A percentile compares a stretch with the other conserved stretches of the same genome.
Evolutionary conservation across 2,113 vertebrate genomes (phyloP).

Genomic region (Trogon surrucura): DNA sequence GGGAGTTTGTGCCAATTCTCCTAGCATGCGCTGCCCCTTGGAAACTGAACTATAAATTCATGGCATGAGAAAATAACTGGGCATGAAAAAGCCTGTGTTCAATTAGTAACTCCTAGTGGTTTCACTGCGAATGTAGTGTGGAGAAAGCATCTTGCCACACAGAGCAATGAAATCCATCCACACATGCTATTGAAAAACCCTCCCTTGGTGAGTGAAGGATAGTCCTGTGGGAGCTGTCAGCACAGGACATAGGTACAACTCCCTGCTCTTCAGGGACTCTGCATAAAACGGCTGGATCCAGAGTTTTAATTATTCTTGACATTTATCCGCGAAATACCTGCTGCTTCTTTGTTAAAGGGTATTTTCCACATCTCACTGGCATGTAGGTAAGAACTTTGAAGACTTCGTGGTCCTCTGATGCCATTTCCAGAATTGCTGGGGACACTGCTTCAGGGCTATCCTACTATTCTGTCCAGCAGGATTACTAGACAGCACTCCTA

Average conservation of each 20-base stretch:
- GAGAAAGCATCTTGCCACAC: conserved; percentile 33
- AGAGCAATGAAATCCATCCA: conserved; percentile 38
- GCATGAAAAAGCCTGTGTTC: neutral
- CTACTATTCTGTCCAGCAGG: neutral
- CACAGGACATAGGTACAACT: neutral
- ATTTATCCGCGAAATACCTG: neutral
- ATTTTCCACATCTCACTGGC: neutral
- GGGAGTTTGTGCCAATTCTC: neutral
- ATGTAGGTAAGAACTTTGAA: neutral
- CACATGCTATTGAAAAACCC: neutral
- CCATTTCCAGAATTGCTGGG: neutral
- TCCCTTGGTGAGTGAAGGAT: neutral
- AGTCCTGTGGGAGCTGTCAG: neutral
- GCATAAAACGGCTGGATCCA: neutral
- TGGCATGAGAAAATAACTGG: neutral
- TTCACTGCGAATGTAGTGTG: neutral
- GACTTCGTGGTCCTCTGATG: neutral
- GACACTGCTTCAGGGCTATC: neutral
- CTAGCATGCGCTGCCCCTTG: conserved; percentile 13
- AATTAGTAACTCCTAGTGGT: conserved; percentile 6
- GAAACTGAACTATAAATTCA: conserved; percentile 25
- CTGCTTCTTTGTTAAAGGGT: neutral
- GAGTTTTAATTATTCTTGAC: neutral
- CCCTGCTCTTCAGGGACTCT: neutral
- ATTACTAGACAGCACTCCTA: neutral